Evolutionary conservation across 2,888 invertebrate genomes (phyloP), one percentile per base, ranked within the genome.

Genomic region (Oscheius myriophilus): DNA sequence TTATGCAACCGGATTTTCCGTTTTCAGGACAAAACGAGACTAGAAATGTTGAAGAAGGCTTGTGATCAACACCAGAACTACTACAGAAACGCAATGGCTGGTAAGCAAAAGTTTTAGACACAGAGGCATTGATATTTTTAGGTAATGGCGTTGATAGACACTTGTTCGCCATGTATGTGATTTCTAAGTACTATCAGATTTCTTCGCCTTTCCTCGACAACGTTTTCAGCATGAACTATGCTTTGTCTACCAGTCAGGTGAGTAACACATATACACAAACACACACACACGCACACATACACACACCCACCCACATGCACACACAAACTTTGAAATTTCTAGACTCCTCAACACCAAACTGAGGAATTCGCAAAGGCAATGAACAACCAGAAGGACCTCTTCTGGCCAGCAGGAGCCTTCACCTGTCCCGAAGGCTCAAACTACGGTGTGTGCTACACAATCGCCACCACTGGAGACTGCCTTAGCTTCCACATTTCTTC

Each of bases 21-120:
- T 6, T 58, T 68, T 39, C 23, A 74, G 54, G 64, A 67, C 18
- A 58, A 57, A 46, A 73, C 69, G 42, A 71, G 76, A 41, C 67
- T 82, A 55, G 57, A 67, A n/a, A 75, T 87, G 59, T 72, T 89
- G 79, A 80, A 78, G 54, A 73, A 68, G 21, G 88, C 89, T 2
- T 86, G 88, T 63, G 86, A 87, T 6, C 70, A 75, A 6, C 97
- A 97, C 90, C 96, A 96, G 88, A 89, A 90, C 70, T 92, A 92
- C 57, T 96, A 95, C 89, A 93, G 96, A 86, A 93, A 96, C 88
- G 95, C 96, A 2, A 98, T 98, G 97, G 93, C 93, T 65, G 98
- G 97, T 16, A 92, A 92, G 84, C 96, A 96, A 9, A 16, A 1
- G 18, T 16, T 1, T 12, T 18, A 18, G 2, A 41, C 1, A 16